Conservation (phyloP, 2,888 invertebrate genomes). For the Sphaeridia pumilis region DNA sequence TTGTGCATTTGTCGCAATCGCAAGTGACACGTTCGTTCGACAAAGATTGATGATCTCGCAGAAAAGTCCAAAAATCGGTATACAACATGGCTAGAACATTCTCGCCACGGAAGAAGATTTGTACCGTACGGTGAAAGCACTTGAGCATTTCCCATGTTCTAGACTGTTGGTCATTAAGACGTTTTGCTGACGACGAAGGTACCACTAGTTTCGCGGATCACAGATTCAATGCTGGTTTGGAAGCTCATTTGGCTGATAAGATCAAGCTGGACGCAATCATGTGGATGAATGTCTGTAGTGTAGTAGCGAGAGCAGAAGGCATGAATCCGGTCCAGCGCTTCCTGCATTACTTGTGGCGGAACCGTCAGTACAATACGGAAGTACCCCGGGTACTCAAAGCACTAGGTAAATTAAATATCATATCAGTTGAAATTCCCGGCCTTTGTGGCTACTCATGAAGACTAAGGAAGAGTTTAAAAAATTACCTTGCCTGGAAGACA, state of each 20-base stretch:
- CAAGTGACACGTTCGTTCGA: too few relatives aligned
- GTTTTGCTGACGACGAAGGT: constrained; percentile 1
- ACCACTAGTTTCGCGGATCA: background rate
- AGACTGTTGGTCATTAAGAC: too few relatives aligned
- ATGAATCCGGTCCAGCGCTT: constrained; percentile 74
- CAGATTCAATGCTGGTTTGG: background rate
- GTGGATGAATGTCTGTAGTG: constrained; percentile 5
- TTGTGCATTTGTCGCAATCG: too few relatives aligned
- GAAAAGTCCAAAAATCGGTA: too few relatives aligned
- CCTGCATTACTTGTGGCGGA: constrained; percentile 67
- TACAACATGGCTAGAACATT: too few relatives aligned
- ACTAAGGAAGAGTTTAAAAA: background rate
- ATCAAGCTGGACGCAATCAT: constrained; percentile 13
- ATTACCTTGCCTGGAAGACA: constrained; percentile 85
- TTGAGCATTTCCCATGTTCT: too few relatives aligned
- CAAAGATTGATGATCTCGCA: too few relatives aligned
- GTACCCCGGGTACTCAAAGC: constrained; percentile 81
- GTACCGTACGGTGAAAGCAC: too few relatives aligned
- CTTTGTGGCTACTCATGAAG: too few relatives aligned
- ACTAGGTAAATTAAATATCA: constrained; percentile 45
- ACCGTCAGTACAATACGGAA: constrained; percentile 89
- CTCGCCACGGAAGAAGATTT: too few relatives aligned
- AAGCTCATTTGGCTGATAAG: constrained; percentile 2
- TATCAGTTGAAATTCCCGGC: background rate
- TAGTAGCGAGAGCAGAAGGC: constrained; percentile 66